Evolutionary conservation across 2,888 invertebrate genomes (phyloP).

Genomic region (Crioceris asparagi): DNA sequence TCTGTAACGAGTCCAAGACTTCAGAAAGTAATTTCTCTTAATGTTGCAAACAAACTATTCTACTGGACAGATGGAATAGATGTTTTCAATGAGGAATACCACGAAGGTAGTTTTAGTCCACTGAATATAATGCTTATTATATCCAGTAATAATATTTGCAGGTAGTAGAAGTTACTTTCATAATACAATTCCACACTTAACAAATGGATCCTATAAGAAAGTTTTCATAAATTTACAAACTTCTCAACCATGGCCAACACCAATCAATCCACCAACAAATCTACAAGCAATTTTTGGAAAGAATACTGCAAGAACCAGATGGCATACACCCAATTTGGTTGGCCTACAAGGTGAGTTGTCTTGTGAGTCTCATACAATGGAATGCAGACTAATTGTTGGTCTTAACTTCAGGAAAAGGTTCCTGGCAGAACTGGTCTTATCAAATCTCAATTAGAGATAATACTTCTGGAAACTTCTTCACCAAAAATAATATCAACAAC

Average conservation of each 20-base stretch:
- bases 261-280: conserved; percentile 65
- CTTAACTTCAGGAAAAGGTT: conserved; percentile 42
- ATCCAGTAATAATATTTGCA: too few species aligned
- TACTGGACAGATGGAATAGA: conserved; percentile 78
- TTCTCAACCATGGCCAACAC: conserved; percentile 69
- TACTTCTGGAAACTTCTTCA: conserved; percentile 35
- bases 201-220: conserved; percentile 31
- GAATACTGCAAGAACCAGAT: conserved; percentile 64
- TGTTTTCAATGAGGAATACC: conserved; percentile 71
- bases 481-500: conserved; percentile 43
- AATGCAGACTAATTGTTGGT: background rate
- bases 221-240: conserved; percentile 49
- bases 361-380: background rate
- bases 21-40: conserved; percentile 61
- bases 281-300: conserved; percentile 75
- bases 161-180: conserved; percentile 58
- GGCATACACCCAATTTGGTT: conserved; percentile 69
- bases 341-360: conserved; percentile 53
- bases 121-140: too few species aligned
- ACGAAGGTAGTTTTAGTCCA: conserved; percentile 36
- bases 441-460: conserved; percentile 58
- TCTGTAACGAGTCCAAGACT: conserved; percentile 70
- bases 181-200: conserved; percentile 54
- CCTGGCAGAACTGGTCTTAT: conserved; percentile 69
- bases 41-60: conserved; percentile 65